These are phyloP conservation scores for Hemiprocne comata DNA, from an alignment of 2,113 vertebrate genomes.

Conservation along the genomic window DNA sequence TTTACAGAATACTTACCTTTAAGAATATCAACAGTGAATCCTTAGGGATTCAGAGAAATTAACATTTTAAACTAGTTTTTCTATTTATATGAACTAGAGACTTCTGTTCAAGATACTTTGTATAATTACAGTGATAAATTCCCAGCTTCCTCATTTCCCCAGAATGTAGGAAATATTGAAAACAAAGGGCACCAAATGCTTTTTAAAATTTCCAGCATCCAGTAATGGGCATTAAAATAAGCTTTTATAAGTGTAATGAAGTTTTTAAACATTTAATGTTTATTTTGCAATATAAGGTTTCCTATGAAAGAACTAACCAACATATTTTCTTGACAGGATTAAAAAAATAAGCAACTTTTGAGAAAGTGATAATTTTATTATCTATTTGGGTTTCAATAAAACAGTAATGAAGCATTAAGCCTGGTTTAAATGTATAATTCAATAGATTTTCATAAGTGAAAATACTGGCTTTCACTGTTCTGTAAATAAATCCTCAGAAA, in stretches of 20 bases:
- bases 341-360: background rate
- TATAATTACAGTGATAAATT: background rate
- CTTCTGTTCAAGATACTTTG: background rate
- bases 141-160: background rate
- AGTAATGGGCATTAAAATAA: slow-evolving; percentile 7
- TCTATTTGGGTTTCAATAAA: background rate
- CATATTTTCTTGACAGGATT: background rate
- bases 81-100: background rate
- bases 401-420: background rate
- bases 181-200: background rate
- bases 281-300: background rate
- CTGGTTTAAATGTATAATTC: background rate
- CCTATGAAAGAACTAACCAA: background rate
- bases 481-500: background rate
- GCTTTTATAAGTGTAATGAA: background rate
- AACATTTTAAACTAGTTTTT: background rate
- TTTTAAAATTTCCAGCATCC: background rate
- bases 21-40: background rate
- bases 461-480: background rate
- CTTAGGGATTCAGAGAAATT: background rate
- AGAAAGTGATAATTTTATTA: slow-evolving; percentile 22
- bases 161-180: background rate
- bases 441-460: background rate
- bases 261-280: background rate
- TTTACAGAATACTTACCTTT: background rate